Percentiles rank a stretch among this genome's conserved stretches.
Conservation (phyloP, 1,140 invertebrate species). For the Belonocnema kinseyi region DNA sequence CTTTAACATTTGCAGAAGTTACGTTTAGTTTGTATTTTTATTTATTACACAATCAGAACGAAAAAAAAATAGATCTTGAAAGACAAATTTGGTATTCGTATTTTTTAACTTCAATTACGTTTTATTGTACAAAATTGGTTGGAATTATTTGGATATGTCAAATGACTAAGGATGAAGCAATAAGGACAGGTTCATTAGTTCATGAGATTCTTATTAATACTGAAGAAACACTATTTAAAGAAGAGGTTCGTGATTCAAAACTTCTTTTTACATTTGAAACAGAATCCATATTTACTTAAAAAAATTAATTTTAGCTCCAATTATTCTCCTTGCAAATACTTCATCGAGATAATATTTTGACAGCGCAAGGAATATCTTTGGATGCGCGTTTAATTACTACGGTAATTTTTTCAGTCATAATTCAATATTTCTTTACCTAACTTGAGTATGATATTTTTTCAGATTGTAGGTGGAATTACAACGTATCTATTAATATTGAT, state of each 20-base stretch:
- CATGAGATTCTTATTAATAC: slow-evolving; percentile 46
- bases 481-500: slow-evolving; percentile 49
- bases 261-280: not conserved
- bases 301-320: slow-evolving; percentile 2
- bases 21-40: slow-evolving; percentile 55
- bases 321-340: slow-evolving; percentile 48
- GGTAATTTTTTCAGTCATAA: slow-evolving; percentile 30
- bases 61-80: slow-evolving; percentile 43
- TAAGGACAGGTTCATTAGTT: slow-evolving; percentile 39
- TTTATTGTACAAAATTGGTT: slow-evolving; percentile 39
- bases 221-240: slow-evolving; percentile 42
- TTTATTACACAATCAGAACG: slow-evolving; percentile 40
- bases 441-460: slow-evolving; percentile 23
- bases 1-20: slow-evolving; percentile 44
- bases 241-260: slow-evolving; percentile 38
- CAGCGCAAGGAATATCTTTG: slow-evolving; percentile 42
- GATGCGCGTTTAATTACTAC: slow-evolving; percentile 46
- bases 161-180: slow-evolving; percentile 46
- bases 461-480: slow-evolving; percentile 45
- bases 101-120: slow-evolving; percentile 46
- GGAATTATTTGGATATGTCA: slow-evolving; percentile 41
- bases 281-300: not conserved
- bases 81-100: slow-evolving; percentile 51
- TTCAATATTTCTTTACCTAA: not conserved
- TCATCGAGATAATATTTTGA: slow-evolving; percentile 45